Conservation (phyloP, 2,888 invertebrate species). For the Callyntrura sp. region DNA sequence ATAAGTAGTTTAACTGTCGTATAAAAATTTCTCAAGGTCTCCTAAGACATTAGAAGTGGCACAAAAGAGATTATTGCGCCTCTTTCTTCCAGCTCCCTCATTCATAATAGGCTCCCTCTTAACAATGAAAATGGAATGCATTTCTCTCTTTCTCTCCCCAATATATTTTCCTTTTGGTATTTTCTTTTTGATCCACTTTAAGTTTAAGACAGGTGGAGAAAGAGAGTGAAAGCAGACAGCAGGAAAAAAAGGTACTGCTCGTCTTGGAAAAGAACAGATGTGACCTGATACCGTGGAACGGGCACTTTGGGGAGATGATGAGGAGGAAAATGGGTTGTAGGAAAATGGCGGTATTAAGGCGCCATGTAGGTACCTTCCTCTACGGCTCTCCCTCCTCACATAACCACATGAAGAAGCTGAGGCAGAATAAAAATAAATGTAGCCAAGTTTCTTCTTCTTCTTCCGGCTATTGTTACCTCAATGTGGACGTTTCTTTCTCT, state of each 20-base stretch:
- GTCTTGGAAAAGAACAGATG: constrained; percentile 57
- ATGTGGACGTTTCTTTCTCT: neutral
- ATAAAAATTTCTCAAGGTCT: constrained; percentile 66
- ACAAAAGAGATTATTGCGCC: constrained; percentile 76
- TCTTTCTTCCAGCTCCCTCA: neutral
- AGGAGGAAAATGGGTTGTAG: too few relatives aligned
- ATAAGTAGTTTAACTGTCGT: constrained; percentile 44
- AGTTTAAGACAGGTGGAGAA: constrained; percentile 33
- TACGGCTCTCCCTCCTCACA: neutral
- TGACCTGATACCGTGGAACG: constrained; percentile 46
- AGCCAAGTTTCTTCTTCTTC: neutral
- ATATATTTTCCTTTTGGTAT: constrained; percentile 38
- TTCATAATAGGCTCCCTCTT: neutral
- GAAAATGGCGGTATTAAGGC: too few relatives aligned
- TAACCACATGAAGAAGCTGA: neutral
- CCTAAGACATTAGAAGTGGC: constrained; percentile 73
- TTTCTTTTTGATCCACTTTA: constrained; percentile 49
- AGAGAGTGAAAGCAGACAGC: neutral
- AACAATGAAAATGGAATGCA: constrained; percentile 12
- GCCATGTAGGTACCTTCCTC: too few relatives aligned
- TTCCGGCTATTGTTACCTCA: constrained; percentile 6
- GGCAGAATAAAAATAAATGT: neutral
- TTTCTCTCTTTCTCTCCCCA: too few relatives aligned
- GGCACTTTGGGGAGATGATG: constrained; percentile 15
- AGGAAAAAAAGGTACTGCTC: constrained; percentile 34